These are phyloP conservation scores for Caracal caracal DNA, from an alignment of 2,113 vertebrate genomes.

Conservation along the genomic window DNA sequence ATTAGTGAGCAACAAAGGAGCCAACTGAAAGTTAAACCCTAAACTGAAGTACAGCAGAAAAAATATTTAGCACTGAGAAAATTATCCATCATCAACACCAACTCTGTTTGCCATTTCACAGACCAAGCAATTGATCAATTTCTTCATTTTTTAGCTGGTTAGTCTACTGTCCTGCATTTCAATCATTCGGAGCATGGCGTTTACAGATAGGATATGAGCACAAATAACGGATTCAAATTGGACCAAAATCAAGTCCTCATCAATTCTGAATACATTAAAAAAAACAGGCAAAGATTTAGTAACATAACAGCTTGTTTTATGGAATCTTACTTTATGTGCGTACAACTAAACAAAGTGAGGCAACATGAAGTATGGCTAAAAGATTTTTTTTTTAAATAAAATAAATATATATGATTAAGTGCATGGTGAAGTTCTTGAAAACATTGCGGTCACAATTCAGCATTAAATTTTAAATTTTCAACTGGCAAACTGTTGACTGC, in stretches of 20 bases:
- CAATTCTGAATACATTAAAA: neutral
- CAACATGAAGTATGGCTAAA: fast-evolving
- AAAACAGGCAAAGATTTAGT: neutral
- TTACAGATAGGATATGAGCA: neutral
- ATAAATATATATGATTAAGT: neutral
- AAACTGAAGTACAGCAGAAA: neutral
- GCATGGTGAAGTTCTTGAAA: neutral
- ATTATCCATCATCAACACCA: neutral
- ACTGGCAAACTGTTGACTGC: neutral
- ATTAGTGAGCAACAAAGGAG: neutral
- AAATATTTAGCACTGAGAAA: neutral
- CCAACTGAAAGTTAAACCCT: neutral
- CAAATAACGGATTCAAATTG: neutral
- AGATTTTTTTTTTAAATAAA: neutral
- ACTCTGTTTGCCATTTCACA: neutral
- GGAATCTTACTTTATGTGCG: neutral
- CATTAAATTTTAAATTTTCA: neutral
- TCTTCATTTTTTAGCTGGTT: neutral
- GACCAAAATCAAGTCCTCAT: neutral
- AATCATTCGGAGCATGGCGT: neutral
- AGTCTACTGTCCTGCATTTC: neutral
- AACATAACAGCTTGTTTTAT: neutral
- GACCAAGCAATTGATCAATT: neutral
- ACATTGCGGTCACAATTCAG: neutral
- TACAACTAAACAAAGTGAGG: neutral